Evolutionary conservation across 2,888 invertebrate genomes (phyloP).

Genomic region (Nyleta sp.): DNA sequence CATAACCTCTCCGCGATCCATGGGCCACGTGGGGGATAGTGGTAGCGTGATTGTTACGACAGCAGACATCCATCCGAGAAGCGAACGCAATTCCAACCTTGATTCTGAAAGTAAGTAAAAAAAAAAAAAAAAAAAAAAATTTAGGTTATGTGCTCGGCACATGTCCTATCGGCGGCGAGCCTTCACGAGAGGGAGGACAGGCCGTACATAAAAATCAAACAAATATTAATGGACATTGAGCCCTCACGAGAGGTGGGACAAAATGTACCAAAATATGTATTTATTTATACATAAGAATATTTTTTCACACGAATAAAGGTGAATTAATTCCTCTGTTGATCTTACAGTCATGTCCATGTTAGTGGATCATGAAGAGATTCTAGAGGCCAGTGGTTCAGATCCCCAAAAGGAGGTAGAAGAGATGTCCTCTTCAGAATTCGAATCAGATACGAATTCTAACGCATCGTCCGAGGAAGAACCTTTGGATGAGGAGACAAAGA

Average conservation of each 20-base stretch:
- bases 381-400: background rate
- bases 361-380: background rate
- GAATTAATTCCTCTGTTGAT: background rate
- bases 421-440: background rate
- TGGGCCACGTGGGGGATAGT: too few relatives aligned
- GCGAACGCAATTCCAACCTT: background rate
- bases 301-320: background rate
- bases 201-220: background rate
- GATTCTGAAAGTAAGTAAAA: background rate
- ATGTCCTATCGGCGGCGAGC: conserved; percentile 82
- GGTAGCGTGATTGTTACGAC: too few relatives aligned
- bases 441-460: background rate
- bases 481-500: background rate
- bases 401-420: background rate
- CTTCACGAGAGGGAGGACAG: background rate
- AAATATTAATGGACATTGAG: background rate
- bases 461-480: background rate
- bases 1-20: too few relatives aligned
- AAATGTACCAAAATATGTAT: background rate
- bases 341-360: background rate
- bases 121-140: background rate
- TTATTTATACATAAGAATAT: too few relatives aligned
- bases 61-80: background rate
- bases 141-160: conserved; percentile 83
- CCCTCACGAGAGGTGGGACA: background rate